Base-by-base conservation (phyloP, 2,888 invertebrate species). In the Microchrysa polita region DNA sequence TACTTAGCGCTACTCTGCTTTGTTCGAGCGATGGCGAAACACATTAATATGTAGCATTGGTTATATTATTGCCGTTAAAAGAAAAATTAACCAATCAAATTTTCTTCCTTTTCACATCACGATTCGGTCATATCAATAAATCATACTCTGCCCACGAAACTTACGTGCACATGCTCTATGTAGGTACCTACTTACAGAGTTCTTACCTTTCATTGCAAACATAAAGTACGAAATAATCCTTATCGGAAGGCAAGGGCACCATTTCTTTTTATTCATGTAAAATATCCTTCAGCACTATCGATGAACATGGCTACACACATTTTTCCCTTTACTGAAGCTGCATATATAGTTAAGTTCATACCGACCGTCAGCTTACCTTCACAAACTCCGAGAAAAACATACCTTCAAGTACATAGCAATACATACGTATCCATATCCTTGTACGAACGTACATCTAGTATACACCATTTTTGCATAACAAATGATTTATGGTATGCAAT, bases 401-500 rank as follows among this genome's bases (percentile, higher is more conserved):
- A 61, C 61, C 61, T 61, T 34, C 18, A 61, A 40, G 14, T 40
- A n/a, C n/a, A n/a, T n/a, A n/a, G n/a, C n/a, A 40, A 34, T 40
- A 7, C 27, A 40, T 40, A 4, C 27, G 7, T 34, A 34, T 34
- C 27, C 27, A 34, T 34, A 34, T 34, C 27, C 27, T 2, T 34
- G 27, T 34, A 34, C 27, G 27, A 5, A 34, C n/a, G n/a, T 34
- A 34, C 27, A n/a, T n/a, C n/a, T n/a, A n/a, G n/a, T n/a, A n/a
- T 34, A 34, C 27, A 34, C 27, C 7, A 34, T 40, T 61, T 61
- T 61, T 61, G 40, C 61, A 40, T 61, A 61, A 27, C 34, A 23
- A 40, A 61, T 61, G 40, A 61, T 61, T 61, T 61, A 61, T 40
- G 40, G 34, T 61, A 40, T 61, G 61, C 61, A 61, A 61, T 61